A percentile compares a stretch with the other conserved stretches of the same genome.
These are phyloP conservation scores for Hozukius guyotensis DNA, from an alignment of 2,797 vertebrate species.

Conservation along the genomic window DNA sequence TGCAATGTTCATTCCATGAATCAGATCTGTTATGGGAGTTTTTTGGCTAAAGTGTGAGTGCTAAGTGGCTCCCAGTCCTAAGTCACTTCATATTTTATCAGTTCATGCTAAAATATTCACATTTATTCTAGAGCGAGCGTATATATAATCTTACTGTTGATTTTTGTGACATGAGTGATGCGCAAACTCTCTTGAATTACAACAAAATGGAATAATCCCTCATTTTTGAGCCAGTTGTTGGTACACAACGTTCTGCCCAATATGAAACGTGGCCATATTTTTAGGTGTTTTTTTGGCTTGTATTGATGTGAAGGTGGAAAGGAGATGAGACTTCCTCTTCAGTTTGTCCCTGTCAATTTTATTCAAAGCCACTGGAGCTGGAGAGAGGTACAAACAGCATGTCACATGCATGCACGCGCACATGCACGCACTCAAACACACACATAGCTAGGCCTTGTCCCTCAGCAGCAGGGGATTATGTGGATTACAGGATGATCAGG, in stretches of 20 bases:
- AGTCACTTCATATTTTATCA: conserved; percentile 59
- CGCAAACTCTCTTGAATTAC: conserved; percentile 31
- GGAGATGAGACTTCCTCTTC: conserved; percentile 39
- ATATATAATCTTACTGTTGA: conserved; percentile 38
- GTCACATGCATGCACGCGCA: conserved; percentile 47
- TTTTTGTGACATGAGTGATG: conserved; percentile 40
- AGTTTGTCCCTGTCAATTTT: conserved; percentile 52
- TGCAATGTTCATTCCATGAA: conserved; percentile 65
- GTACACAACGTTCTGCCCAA: conserved; percentile 19
- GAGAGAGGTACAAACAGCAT: conserved; percentile 57
- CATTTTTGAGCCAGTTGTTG: conserved; percentile 10
- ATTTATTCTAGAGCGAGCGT: conserved; percentile 44
- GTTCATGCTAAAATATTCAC: conserved; percentile 61
- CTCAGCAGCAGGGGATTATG: conserved; percentile 82
- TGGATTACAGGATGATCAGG: conserved; percentile 85
- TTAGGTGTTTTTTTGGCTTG: conserved; percentile 2
- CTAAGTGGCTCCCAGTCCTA: conserved; percentile 52
- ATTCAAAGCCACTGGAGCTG: conserved; percentile 51
- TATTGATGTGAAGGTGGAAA: conserved; percentile 9
- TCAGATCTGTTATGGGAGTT: conserved; percentile 57
- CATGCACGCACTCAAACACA: conserved; percentile 46
- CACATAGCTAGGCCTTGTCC: conserved; percentile 65
- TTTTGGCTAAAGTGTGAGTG: conserved; percentile 40
- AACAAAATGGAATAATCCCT: conserved; percentile 28
- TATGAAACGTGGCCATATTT: neutral